phyloP scores from a whole-genome alignment of 2,888 invertebrate species.

The Lochmaea crataegi region DNA sequence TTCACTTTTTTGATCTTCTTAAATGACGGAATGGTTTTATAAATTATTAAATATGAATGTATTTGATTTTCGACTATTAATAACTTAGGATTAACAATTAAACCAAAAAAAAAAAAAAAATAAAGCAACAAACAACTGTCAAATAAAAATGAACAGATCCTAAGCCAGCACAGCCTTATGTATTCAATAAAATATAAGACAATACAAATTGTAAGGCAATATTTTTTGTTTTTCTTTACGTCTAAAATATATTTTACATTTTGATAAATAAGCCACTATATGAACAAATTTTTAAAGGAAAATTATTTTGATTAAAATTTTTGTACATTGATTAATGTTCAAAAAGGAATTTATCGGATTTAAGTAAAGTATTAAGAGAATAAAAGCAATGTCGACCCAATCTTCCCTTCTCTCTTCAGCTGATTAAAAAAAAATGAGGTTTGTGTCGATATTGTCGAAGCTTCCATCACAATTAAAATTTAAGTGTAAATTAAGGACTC shows the following conservation, averaged over 20 bases:
- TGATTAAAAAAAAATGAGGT: no score
- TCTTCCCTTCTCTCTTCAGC: no score
- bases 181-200: constrained; percentile 42
- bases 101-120: constrained; percentile 35
- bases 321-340: no score
- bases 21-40: neutral
- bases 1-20: neutral
- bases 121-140: constrained; percentile 33
- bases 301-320: no score
- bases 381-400: no score
- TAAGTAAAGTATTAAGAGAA: no score
- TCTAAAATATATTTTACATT: neutral
- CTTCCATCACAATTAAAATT: no score
- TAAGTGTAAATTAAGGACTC: no score
- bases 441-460: no score
- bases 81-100: neutral
- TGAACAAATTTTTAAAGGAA: neutral
- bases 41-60: neutral
- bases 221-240: constrained; percentile 23
- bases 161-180: constrained; percentile 55
- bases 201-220: constrained; percentile 42
- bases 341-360: no score
- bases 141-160: constrained; percentile 37
- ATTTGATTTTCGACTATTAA: neutral
- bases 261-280: constrained; percentile 2